Evolutionary conservation across 1,140 invertebrate species (phyloP), one percentile per base, ranked within the genome.

Genomic region (Caenorhabditis tropicalis): DNA sequence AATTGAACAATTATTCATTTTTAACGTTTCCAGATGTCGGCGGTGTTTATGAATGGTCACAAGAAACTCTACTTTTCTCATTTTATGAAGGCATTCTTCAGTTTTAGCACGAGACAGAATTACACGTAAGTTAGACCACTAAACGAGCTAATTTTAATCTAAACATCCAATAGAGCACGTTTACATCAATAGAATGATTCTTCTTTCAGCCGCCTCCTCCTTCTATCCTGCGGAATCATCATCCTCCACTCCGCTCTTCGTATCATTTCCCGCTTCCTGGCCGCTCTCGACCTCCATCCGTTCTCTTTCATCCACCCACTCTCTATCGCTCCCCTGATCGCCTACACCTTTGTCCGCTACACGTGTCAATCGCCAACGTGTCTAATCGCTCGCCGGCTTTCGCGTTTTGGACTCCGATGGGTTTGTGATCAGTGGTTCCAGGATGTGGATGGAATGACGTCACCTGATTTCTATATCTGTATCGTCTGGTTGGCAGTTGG

Each of bases 401-500:
- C 74, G 19, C 39, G 4, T 5, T 79, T n/a, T 29, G 46, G 48
- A 29, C 51, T 85, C 19, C 19, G 6, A 19, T 87, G 65, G 33
- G 21, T 46, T 27, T 51, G 83, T 65, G 70, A 49, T 60, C 49
- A 60, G 16, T 79, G 74, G 82, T 43, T 53, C 46, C 48, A 56
- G 15, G 36, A 53, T 12, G n/a, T 36, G 15, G 79, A 83, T 19
- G 12, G 24, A 24, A 31, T 87, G 1, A 56, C 84, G 2, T 60
- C 51, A 21, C 74, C 29, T n/a, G 89, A 87, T 43, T 88, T 49
- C 33, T 84, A 85, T 19, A 27, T 90, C 29, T 82, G 79, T 15
- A 56, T 29, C 16, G 36, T 90, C 33, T 89, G 87, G 85, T 31
- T 89, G 19, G 29, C 83, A 0, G 85, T 82, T n/a, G 89, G 89